Conservation (phyloP, 2,797 vertebrate genomes). For the Nyctalus aviator region DNA sequence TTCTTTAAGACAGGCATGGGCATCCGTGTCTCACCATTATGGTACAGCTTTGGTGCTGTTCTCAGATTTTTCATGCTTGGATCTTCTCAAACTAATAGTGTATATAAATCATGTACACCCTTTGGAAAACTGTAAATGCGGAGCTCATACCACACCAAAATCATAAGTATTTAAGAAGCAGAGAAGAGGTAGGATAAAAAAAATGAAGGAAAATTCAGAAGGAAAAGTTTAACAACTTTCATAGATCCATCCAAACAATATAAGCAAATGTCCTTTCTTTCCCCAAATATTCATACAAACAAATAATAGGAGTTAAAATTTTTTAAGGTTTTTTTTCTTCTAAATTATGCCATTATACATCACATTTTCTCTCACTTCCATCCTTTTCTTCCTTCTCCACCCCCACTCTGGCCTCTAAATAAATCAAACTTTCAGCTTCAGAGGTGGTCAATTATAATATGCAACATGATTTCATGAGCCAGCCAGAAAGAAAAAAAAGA, state of each 20-base stretch:
- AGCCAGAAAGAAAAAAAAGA: constrained; percentile 37
- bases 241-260: not conserved
- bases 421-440: constrained; percentile 59
- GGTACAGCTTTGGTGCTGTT: not conserved
- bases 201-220: not conserved
- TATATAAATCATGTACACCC: not conserved
- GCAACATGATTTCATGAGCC: not conserved
- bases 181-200: not conserved
- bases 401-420: not conserved
- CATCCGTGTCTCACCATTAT: not conserved
- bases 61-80: not conserved
- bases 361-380: constrained; percentile 3
- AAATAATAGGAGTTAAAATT: not conserved
- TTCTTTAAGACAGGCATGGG: not conserved
- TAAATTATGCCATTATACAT: constrained; percentile 4
- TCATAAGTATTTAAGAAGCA: not conserved
- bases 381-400: not conserved
- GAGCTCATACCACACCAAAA: not conserved
- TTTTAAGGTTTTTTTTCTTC: not conserved
- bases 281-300: not conserved
- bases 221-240: not conserved
- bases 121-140: not conserved
- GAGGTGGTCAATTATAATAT: not conserved
- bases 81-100: constrained; percentile 7
- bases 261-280: constrained; percentile 23